Base-by-base conservation (phyloP, 2,888 invertebrate species). In the Mimas tiliae region DNA sequence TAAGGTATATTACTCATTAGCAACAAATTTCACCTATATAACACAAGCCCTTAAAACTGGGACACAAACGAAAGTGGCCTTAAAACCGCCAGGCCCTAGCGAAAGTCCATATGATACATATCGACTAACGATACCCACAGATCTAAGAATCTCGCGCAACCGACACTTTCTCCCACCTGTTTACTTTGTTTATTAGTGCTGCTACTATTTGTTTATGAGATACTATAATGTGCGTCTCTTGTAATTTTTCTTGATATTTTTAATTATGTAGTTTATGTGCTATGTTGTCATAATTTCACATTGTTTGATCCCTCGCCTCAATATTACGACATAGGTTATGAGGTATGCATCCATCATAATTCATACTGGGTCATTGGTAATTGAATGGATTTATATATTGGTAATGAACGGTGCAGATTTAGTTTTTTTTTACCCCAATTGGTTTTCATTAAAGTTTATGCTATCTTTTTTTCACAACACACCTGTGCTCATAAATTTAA, bases 11-110 rank as follows among this genome's bases (percentile, higher is more conserved):
- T 19, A 38, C 16, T 6, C 6, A 19, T 21, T 42, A 12, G 19
- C 38, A 42, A 8, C 55, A 33, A 38, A n/a, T 52, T 52, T 53
- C 53, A n/a, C 34, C 27, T 50, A 16, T 16, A 19, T 27, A 21
- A 58, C 12, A 58, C 38, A 19, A 58, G 58, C 58, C 58, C 58
- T 58, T 42, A 58, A 55, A 55, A 58, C 58, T 58, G 38, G 58
- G 19, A 42, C 58, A 67, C 64, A 63, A 74, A 83, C 71, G 84
- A 85, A 85, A 85, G 84, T 82, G 80, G 81, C 84, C 83, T 85
- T 83, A 77, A 75, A 75, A 72, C 70, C 67, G 66, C 68, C 69
- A 69, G 67, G 69, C 68, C 63, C 52, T 45, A 71, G 74, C 73
- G 77, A 79, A 78, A 78, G 79, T 78, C 58, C 42, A 58, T 58